Evolutionary conservation across 2,888 invertebrate genomes (phyloP).

Genomic region (Nomada flava): DNA sequence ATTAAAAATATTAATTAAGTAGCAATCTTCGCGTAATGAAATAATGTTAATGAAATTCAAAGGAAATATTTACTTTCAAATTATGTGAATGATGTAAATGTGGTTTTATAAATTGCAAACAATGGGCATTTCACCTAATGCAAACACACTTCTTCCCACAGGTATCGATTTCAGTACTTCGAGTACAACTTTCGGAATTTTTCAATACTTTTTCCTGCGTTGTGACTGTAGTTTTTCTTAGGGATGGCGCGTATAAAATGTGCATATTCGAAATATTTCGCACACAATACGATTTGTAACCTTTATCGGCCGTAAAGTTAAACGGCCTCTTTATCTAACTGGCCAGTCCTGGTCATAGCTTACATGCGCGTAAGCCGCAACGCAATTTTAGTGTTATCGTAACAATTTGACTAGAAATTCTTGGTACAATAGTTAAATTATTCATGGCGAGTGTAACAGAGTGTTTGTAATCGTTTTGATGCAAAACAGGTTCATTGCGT

Average conservation of each 20-base stretch:
- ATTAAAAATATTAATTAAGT: too few species aligned
- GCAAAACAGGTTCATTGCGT: too few species aligned
- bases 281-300: not conserved
- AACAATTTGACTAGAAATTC: conserved; percentile 20
- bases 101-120: not conserved
- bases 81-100: too few species aligned
- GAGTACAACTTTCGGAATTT: not conserved
- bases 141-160: too few species aligned
- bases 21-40: too few species aligned
- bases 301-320: conserved; percentile 14
- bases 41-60: too few species aligned
- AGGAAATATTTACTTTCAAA: not conserved
- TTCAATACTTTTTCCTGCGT: too few species aligned
- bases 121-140: not conserved
- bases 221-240: too few species aligned
- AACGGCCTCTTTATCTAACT: conserved; percentile 25
- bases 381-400: conserved; percentile 1
- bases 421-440: not conserved
- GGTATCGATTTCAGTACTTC: not conserved
- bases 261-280: not conserved
- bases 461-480: not conserved
- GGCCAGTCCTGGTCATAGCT: conserved; percentile 14
- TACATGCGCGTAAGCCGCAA: conserved; percentile 10
- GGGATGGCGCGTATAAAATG: too few species aligned
- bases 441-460: not conserved